Evolutionary conservation across 2,113 vertebrate species (phyloP).

Genomic region (Hydropotes inermis): DNA sequence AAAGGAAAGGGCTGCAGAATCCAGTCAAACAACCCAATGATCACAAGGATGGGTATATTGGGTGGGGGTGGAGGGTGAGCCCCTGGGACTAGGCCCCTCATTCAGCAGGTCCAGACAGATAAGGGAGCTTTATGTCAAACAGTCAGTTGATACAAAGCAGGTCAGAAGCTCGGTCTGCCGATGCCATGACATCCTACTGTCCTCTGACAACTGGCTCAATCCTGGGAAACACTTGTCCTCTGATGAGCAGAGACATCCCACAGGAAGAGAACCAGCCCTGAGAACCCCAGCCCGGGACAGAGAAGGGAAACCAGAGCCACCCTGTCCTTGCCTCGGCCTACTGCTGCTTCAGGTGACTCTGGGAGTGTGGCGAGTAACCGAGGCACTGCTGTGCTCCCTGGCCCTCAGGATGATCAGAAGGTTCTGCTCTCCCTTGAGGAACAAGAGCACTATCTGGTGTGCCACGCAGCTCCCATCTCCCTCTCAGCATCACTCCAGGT

Average conservation of each 20-base stretch:
- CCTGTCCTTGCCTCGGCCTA: not conserved
- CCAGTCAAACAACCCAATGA: not conserved
- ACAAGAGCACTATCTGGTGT: not conserved
- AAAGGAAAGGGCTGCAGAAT: conserved; percentile 1
- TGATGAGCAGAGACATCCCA: not conserved
- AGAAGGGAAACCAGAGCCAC: not conserved
- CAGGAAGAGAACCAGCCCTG: not conserved
- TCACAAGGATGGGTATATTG: accelerated
- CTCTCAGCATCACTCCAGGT: not conserved
- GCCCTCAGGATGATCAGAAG: not conserved
- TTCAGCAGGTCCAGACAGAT: not conserved
- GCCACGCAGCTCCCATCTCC: not conserved
- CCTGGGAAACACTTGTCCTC: not conserved
- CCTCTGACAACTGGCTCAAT: not conserved
- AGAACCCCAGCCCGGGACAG: not conserved
- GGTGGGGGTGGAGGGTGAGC: not conserved
- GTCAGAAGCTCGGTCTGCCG: not conserved
- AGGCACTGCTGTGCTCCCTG: not conserved
- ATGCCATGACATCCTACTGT: not conserved
- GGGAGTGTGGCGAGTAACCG: accelerated
- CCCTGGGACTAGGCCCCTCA: not conserved
- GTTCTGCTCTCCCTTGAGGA: not conserved
- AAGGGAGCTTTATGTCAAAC: not conserved
- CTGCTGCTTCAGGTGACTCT: no score
- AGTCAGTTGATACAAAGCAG: not conserved